Evolutionary conservation across 2,888 invertebrate species (phyloP), one percentile per base, ranked within the genome.

Genomic region (Ethmia dodecea): DNA sequence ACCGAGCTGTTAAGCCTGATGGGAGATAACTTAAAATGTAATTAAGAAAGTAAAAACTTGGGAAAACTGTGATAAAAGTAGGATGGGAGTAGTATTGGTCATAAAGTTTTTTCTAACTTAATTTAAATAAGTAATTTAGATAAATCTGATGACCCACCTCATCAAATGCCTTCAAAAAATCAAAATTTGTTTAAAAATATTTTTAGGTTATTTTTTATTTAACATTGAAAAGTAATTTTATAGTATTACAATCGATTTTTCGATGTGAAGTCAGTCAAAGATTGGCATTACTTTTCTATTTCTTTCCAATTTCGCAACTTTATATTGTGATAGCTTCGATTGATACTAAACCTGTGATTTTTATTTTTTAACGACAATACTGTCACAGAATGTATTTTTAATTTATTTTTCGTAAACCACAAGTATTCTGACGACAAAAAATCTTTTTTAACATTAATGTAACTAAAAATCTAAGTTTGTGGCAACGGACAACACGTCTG

Each of bases 311-410:
- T 41, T 59, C 52, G 45, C 48, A 46, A 49, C 58, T 67, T 58
- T 49, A 51, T 65, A 20, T 68, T 68, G 74, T 77, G 75, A 78
- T 75, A 72, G 54, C 62, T 66, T 66, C 52, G 43, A 61, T 58
- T 67, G 62, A 62, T 69, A 70, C 69, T 68, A 66, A 68, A 74
- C 65, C 78, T 78, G 78, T 78, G 78, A 78, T 78, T 55, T 60
- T 54, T 52, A 47, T 52, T 47, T 55, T 49, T 54, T n/a, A n/a
- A n/a, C n/a, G n/a, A n/a, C n/a, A n/a, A n/a, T n/a, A n/a, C n/a
- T n/a, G n/a, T n/a, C n/a, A 20, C n/a, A 1, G 3, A 18, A 18
- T 18, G 9, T 18, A 5, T 8, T 18, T 20, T 20, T 20, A 9
- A 20, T 20, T 20, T 5, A 20, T n/a, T 20, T 20, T 20, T n/a